A percentile compares a stretch with the other conserved stretches of the same genome.
phyloP scores from a whole-genome alignment of 53 echinoderm and acorn worm species.

The Mesocentrotus franciscanus region DNA sequence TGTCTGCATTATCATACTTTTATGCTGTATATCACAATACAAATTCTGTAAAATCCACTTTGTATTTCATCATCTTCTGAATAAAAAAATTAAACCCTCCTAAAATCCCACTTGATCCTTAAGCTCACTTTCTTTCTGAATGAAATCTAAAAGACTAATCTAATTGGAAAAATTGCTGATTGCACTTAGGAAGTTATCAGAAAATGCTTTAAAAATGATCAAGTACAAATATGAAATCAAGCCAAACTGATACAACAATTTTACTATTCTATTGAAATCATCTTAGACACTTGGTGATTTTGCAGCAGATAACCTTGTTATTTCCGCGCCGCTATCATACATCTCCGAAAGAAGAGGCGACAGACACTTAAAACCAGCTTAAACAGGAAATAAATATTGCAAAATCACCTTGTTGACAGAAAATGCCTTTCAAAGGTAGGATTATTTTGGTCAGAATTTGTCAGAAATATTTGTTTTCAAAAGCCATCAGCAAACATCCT shows the following conservation, averaged over 20 bases:
- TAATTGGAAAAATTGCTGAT: too few relatives aligned
- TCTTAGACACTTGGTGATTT: neutral
- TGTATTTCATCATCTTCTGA: neutral
- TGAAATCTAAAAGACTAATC: too few relatives aligned
- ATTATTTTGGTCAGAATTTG: constrained; percentile 1
- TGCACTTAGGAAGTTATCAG: neutral
- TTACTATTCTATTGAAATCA: neutral
- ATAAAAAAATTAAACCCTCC: too few relatives aligned
- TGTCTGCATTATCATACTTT: neutral
- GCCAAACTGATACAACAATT: neutral
- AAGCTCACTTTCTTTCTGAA: too few relatives aligned
- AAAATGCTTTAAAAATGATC: neutral
- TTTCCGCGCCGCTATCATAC: neutral
- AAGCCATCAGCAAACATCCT: constrained; percentile 11
- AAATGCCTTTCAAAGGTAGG: neutral
- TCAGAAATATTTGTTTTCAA: constrained; percentile 6
- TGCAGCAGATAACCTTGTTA: neutral
- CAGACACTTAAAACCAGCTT: neutral
- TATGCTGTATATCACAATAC: neutral
- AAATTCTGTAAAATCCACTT: neutral
- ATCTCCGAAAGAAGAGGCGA: constrained; percentile 14
- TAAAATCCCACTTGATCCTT: too few relatives aligned
- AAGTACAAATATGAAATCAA: neutral
- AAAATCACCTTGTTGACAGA: constrained; percentile 46
- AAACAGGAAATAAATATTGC: constrained; percentile 40